Base-by-base conservation (phyloP, 1,140 invertebrate genomes). In the Heliconius hermathena region DNA sequence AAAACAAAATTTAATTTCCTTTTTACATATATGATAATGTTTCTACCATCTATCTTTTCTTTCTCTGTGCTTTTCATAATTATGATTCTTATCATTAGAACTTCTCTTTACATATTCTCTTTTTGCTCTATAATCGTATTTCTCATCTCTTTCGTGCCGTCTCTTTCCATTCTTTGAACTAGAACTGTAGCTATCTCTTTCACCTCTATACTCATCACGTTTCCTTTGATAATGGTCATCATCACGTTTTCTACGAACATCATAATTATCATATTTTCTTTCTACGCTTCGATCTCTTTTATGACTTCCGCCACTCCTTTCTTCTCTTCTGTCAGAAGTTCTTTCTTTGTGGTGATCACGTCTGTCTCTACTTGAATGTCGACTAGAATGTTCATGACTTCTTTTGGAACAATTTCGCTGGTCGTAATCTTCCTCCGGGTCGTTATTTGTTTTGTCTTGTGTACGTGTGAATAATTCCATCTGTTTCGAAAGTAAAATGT, bases 381-480 rank as follows among this genome's bases (percentile, higher is more conserved):
- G 26, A 66, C 2, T 66, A 66, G 60, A 66, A 11, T 26, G 9
- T 66, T 66, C 60, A 13, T 26, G 4, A 29, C 26, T 66, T 8
- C 60, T 29, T 29, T 29, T 66, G 13, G 2, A 66, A 66, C 26
- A 66, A 11, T 11, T 11, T 13, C 26, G 60, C 60, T 66, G 60
- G 5, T 29, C 11, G n/a, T 16, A 26, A 13, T 66, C 1, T 66
- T 11, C 60, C 22, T 66, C 11, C 22, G 26, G 22, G 26, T 66
- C 26, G 11, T 29, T 0, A 26, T 76, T 80, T 76, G 18, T n/a
- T 33, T 46, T 60, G 52, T 33, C 20, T 41, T 76, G 52, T 36
- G 38, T 22, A 49, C 57, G 52, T 6, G 73, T 72, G 8, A 73
- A 88, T 16, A 84, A 72, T 36, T 88, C 89, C 88, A 90, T 90